Evolutionary conservation across 2,797 vertebrate genomes (phyloP), one percentile per base, ranked within the genome.

Genomic region (Remorina albescens): DNA sequence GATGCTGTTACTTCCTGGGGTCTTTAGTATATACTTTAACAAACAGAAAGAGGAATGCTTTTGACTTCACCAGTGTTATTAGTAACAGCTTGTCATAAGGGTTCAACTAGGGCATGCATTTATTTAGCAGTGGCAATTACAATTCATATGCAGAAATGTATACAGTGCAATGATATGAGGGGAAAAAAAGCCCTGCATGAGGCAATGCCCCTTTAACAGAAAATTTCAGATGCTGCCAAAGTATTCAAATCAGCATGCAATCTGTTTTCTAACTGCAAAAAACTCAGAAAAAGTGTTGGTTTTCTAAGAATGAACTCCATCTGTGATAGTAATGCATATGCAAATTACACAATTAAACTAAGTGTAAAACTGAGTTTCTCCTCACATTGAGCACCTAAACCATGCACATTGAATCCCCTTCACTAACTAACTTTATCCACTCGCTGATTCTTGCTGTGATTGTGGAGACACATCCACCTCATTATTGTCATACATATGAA

Each of bases 261-360:
- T 41, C 49, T 50, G n/a, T n/a, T n/a, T n/a, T n/a, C n/a, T n/a
- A n/a, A 1, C 54, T 19, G 12, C 23, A n/a, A 44, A 49, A 50
- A 74, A 59, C 69, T 66, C 63, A 51, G 1, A 53, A 25, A 59
- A 66, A 69, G 21, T 4, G 30, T 16, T 46, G 5, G 54, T 51
- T 62, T 55, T 63, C 15, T 9, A 63, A 47, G 60, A 60, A 65
- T 2, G 0, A 30, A 61, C 23, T 49, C 23, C 37, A 36, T 47
- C 39, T 16, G 23, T 37, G 41, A 10, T 42, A n/a, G 10, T 42
- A 57, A 74, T 65, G 53, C 15, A 42, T 54, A 70, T 78, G 63
- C 32, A 80, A 71, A 87, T 78, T 0, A 65, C 37, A 41, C 47
- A 56, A 67, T 46, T 51, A 46, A 23, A 42, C 15, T 12, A 11